These are phyloP conservation scores for Silurus lanzhouensis DNA, from an alignment of 2,797 vertebrate species.

Conservation along the genomic window DNA sequence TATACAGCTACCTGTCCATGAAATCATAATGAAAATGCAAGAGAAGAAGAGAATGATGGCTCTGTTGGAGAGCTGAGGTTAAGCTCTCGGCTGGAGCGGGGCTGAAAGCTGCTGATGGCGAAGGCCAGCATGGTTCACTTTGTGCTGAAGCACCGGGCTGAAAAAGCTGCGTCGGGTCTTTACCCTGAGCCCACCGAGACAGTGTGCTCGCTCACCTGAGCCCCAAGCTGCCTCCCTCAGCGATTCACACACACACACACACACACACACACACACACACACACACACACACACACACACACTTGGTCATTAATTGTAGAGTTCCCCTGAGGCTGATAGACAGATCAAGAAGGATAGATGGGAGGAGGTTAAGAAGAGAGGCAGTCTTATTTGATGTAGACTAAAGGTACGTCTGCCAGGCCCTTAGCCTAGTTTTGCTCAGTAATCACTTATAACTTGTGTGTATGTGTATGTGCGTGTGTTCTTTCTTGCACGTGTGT, in stretches of 20 bases:
- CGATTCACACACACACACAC: conserved; percentile 57
- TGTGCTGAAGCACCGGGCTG: conserved; percentile 76
- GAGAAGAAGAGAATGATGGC: conserved; percentile 15
- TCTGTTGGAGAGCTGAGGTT: conserved; percentile 22
- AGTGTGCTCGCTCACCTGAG: conserved; percentile 65
- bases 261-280: conserved; percentile 39
- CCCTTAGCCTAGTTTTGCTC: conserved; percentile 43
- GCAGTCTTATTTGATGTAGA: conserved; percentile 45
- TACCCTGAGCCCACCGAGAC: conserved; percentile 55
- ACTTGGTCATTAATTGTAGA: conserved; percentile 72
- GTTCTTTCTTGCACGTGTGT: background rate
- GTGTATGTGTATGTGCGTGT: conserved; percentile 41
- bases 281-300: conserved; percentile 44
- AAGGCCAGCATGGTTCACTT: conserved; percentile 69
- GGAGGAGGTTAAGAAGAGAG: conserved; percentile 29
- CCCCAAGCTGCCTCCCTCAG: conserved; percentile 66
- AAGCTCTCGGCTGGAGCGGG: conserved; percentile 43
- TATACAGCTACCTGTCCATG: conserved; percentile 30
- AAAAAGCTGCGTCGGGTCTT: conserved; percentile 74
- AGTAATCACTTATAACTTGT: conserved; percentile 51
- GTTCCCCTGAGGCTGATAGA: conserved; percentile 60
- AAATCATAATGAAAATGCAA: conserved; percentile 18
- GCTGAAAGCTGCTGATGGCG: conserved; percentile 74
- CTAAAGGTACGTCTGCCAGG: conserved; percentile 51
- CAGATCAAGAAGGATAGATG: conserved; percentile 41